Conservation (phyloP, 2,113 vertebrate genomes). For the Semicossyphus pulcher region DNA sequence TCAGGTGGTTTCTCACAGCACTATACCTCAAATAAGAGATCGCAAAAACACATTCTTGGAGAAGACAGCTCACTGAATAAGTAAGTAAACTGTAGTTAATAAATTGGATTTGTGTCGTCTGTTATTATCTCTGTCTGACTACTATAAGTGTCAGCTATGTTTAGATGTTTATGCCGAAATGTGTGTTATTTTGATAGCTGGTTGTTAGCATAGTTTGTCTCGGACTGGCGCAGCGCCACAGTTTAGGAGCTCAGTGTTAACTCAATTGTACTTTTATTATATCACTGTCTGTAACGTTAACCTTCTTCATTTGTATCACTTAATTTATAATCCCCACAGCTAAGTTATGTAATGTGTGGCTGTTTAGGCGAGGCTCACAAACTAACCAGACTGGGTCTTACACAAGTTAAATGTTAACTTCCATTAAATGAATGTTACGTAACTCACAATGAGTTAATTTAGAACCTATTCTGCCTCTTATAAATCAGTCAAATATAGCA, state of each 20-base stretch:
- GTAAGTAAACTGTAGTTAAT: too few species aligned
- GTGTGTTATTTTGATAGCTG: background rate
- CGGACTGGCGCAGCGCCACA: too few species aligned
- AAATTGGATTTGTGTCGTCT: accelerated
- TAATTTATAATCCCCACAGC: background rate
- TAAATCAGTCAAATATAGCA: too few species aligned
- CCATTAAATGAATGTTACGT: too few species aligned
- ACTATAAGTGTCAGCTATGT: accelerated
- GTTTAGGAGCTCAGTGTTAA: accelerated
- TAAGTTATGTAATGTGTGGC: background rate
- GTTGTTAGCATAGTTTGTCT: background rate
- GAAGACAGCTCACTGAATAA: background rate
- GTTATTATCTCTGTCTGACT: background rate
- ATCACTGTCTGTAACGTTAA: background rate
- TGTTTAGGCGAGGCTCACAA: background rate
- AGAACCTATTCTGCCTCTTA: too few species aligned
- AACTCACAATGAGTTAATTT: too few species aligned
- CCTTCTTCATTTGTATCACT: too few species aligned
- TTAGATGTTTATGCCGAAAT: background rate
- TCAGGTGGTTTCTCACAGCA: background rate
- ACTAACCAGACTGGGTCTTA: background rate
- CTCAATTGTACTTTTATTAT: background rate
- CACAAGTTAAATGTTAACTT: too few species aligned
- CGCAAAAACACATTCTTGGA: background rate
- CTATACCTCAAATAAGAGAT: too few species aligned